Percentiles rank a stretch among this genome's conserved stretches.
Conservation (phyloP, 2,888 invertebrate species). For the Synergus umbraculus region DNA sequence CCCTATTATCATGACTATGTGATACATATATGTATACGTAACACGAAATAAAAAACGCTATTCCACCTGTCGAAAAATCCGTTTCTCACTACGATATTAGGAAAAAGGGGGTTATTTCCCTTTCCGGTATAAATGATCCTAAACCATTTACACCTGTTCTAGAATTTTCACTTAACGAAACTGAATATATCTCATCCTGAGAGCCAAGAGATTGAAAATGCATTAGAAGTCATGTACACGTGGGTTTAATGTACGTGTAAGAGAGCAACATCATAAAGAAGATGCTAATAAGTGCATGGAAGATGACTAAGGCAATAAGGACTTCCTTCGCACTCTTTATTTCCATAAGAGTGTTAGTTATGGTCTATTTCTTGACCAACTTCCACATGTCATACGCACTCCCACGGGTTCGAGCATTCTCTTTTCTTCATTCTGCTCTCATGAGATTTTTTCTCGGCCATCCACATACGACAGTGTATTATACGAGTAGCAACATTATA, state of each 20-base stretch:
- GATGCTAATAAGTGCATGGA: not conserved
- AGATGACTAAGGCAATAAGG: not conserved
- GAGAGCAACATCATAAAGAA: not conserved
- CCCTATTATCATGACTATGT: not conserved
- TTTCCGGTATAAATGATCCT: not conserved
- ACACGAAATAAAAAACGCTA: too few species aligned
- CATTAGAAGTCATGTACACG: not conserved
- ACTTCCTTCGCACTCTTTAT: not conserved
- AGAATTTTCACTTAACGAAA: not conserved
- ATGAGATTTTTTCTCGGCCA: not conserved
- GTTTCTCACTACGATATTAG: not conserved
- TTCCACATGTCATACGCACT: not conserved
- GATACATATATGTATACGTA: not conserved
- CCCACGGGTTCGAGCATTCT: not conserved
- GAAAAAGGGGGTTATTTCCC: not conserved
- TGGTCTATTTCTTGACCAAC: not conserved
- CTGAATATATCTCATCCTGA: not conserved
- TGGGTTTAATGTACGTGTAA: not conserved
- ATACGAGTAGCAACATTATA: not conserved
- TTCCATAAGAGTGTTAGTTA: not conserved
- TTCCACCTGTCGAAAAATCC: not conserved
- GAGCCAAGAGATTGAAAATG: not conserved
- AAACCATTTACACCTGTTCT: not conserved
- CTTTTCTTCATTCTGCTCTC: slow-evolving; percentile 8
- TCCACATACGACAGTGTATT: not conserved